Conservation (phyloP, 2,113 vertebrate genomes). For the Myrmecophaga tridactyla region DNA sequence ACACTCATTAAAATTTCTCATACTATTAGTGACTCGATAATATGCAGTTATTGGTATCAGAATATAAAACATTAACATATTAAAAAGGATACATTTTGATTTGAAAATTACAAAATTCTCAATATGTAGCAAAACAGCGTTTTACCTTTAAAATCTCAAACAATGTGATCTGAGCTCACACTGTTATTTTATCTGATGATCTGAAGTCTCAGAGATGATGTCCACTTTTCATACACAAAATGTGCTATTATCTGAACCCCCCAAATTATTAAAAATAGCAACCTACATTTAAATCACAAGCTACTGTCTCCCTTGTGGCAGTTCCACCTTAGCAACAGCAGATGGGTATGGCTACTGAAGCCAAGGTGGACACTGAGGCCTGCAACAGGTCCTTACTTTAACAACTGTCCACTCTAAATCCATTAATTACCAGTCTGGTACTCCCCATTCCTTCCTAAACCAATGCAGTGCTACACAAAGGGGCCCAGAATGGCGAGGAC, state of each 20-base stretch:
- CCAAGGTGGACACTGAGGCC: background rate
- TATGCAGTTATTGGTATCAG: background rate
- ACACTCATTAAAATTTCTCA: background rate
- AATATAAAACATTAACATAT: slow-evolving; percentile 19
- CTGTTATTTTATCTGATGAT: background rate
- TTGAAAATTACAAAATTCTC: slow-evolving; percentile 15
- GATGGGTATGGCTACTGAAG: background rate
- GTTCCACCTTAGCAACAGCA: background rate
- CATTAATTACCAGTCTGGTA: background rate
- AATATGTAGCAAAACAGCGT: background rate
- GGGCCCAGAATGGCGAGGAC: background rate
- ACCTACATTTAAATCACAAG: background rate
- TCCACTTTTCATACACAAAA: background rate
- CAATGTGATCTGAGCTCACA: background rate
- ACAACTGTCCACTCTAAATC: background rate
- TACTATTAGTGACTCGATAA: slow-evolving; percentile 10
- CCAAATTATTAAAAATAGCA: slow-evolving; percentile 21
- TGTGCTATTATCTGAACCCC: background rate
- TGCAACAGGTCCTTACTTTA: background rate
- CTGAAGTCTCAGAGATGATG: background rate
- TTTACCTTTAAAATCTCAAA: slow-evolving; percentile 45
- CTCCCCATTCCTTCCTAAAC: background rate
- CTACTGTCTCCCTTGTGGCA: background rate
- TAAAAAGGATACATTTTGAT: background rate
- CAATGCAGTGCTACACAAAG: background rate